Conservation (phyloP, 1,140 invertebrate species). For the Sitophilus oryzae region DNA sequence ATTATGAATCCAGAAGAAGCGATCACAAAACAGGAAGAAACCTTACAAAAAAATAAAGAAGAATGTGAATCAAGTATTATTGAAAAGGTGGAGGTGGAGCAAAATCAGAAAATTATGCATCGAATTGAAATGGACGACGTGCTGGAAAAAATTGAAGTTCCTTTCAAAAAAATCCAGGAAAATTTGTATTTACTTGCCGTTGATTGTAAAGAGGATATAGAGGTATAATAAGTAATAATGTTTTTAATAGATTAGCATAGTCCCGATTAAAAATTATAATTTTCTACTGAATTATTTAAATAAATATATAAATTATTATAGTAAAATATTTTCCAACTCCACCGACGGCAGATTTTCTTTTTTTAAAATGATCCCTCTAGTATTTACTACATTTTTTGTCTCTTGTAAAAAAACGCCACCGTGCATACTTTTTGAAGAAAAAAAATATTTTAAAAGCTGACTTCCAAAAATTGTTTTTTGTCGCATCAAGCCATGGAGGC, state of each 20-base stretch:
- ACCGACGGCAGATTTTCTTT: too few species aligned
- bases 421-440: too few species aligned
- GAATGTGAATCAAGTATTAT: neutral
- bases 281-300: neutral
- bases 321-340: too few species aligned
- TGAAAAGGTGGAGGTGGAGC: neutral
- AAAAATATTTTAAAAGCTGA: too few species aligned
- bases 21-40: neutral
- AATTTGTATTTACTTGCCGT: conserved; percentile 9
- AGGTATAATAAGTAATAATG: conserved; percentile 6
- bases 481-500: too few species aligned
- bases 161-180: conserved; percentile 5
- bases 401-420: too few species aligned
- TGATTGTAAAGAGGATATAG: conserved; percentile 11
- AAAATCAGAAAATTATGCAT: neutral
- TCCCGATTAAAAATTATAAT: neutral
- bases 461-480: too few species aligned
- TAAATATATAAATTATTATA: neutral
- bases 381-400: too few species aligned
- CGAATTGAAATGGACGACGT: conserved; percentile 6
- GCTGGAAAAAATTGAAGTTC: conserved; percentile 6
- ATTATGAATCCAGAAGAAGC: neutral
- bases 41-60: neutral
- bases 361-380: too few species aligned
- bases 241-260: neutral